Evolutionary conservation across 2,888 invertebrate species (phyloP), one percentile per base, ranked within the genome.

Genomic region (Parnassius glacialis): DNA sequence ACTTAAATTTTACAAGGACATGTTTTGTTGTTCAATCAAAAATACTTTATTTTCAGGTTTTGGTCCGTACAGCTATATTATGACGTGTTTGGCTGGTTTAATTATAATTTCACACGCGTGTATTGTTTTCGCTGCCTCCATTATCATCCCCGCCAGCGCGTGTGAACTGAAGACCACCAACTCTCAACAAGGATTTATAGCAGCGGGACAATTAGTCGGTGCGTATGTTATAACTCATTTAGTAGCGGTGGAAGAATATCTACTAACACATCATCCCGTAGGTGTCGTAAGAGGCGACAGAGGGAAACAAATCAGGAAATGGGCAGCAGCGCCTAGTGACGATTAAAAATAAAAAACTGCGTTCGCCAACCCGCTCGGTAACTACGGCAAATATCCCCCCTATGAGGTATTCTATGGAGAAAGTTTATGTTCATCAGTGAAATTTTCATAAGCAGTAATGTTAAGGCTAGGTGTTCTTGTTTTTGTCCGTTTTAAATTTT

Each of bases 131-230:
- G 76, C 79, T 12, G 80, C 73, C 64, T 80, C 80, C 45, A 83
- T 87, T 62, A 75, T 87, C 20, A 75, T 88, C 9, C 85, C 87
- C 0, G 76, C 83, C 34, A 85, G 87, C 60, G 85, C 85, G n/a
- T 86, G 87, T 67, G 91, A 91, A 73, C 76, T 83, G 70, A 74
- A 67, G 68, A 89, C 78, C 80, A 85, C 81, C 1, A 66, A 66
- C 5, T 70, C 74, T 0, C 86, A 87, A 64, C 85, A 84, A 62
- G 88, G 87, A 0, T 34, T 80, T 42, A 64, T 88, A 44, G 86
- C 73, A 1, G 73, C 74, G 10, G 68, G 65, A 9, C 77, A 76
- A 10, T 51, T 75, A 16, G 59, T 75, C 20, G 75, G 77, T 77
- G 65, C 5, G 52, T 61, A 25, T 48, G 2, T 45, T 45, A 13